Conservation (phyloP, 2,797 vertebrate species). For the Pempheris klunzingeri region DNA sequence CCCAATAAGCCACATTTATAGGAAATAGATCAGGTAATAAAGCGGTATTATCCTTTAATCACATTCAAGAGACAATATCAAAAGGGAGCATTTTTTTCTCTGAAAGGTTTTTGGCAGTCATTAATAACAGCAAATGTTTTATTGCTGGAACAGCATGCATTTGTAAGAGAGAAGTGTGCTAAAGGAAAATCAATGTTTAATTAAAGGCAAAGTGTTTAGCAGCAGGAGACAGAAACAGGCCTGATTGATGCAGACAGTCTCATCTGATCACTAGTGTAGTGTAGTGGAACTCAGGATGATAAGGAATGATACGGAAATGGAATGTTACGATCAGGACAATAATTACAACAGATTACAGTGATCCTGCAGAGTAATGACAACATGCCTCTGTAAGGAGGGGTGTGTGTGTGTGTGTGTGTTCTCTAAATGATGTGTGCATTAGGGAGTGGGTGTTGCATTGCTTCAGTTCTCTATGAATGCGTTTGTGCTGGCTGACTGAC, state of each 20-base stretch:
- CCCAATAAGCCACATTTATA: not conserved
- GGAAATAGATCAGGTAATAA: not conserved
- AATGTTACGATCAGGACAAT: not conserved
- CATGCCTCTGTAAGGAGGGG: not conserved
- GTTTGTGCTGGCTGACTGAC: slow-evolving; percentile 64
- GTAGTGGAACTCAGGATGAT: too few relatives aligned
- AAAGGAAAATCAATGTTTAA: slow-evolving; percentile 83
- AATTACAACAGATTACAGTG: not conserved
- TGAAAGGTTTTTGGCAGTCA: slow-evolving; percentile 34
- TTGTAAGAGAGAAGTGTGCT: slow-evolving; percentile 68
- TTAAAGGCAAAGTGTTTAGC: slow-evolving; percentile 77
- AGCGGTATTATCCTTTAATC: slow-evolving; percentile 1
- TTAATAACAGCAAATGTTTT: slow-evolving; percentile 71
- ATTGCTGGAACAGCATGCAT: slow-evolving; percentile 69
- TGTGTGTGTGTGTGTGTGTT: slow-evolving; percentile 11
- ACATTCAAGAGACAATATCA: slow-evolving; percentile 24
- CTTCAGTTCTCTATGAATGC: slow-evolving; percentile 8
- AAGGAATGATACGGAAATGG: too few relatives aligned
- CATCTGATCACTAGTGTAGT: slow-evolving; percentile 42
- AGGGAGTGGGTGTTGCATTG: slow-evolving; percentile 11
- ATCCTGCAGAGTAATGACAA: slow-evolving; percentile 3
- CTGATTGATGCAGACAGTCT: slow-evolving; percentile 57
- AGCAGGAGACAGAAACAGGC: slow-evolving; percentile 60
- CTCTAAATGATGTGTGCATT: slow-evolving; percentile 46
- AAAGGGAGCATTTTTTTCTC: slow-evolving; percentile 19